phyloP scores from a whole-genome alignment of 2,888 invertebrate species.

The Pachliopta kotzebuea region DNA sequence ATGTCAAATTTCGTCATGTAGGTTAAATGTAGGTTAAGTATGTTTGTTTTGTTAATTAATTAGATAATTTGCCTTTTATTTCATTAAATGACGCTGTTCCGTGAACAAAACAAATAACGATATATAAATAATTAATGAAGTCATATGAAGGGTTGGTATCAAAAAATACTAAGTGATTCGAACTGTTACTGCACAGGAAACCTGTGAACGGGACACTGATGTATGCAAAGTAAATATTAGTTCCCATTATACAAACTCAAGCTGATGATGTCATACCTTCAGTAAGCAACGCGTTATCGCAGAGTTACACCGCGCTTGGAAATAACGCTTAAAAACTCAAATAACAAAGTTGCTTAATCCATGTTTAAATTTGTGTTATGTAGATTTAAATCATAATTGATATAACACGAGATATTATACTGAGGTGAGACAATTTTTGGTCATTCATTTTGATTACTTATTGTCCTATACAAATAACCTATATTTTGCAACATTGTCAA shows the following conservation, averaged over 20 bases:
- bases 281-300: background rate
- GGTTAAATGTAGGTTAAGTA: no score
- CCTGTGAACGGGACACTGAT: background rate
- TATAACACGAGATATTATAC: background rate
- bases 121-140: no score
- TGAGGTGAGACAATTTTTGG: background rate
- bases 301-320: background rate
- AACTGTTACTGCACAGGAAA: background rate
- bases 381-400: background rate
- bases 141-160: background rate
- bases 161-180: background rate
- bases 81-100: no score
- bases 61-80: no score
- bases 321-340: background rate
- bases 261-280: background rate
- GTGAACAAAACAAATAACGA: no score
- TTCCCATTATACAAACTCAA: background rate
- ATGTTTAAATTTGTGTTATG: background rate
- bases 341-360: background rate
- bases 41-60: no score
- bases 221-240: conserved; percentile 42
- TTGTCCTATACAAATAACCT: background rate
- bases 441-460: background rate
- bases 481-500: background rate
- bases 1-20: no score